phyloP scores from a whole-genome alignment of 2,888 invertebrate species.

The Alviniconcha strummeri region DNA sequence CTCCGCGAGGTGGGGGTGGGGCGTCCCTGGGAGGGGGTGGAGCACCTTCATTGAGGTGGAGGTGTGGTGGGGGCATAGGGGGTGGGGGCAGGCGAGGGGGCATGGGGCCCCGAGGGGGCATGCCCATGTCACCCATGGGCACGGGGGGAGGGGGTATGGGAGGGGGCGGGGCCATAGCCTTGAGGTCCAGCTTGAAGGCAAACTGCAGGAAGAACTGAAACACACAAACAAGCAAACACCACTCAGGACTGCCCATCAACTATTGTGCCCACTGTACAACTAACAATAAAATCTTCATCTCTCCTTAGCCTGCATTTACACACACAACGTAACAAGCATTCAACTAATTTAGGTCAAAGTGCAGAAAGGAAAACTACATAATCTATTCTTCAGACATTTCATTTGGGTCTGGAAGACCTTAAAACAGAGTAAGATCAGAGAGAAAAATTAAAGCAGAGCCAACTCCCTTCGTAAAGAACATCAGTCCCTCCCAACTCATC shows the following conservation, averaged over 20 bases:
- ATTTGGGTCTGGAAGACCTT: too few relatives aligned
- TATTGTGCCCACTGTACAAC: too few relatives aligned
- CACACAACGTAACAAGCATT: background rate
- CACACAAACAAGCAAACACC: slow-evolving; percentile 20
- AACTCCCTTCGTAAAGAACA: too few relatives aligned
- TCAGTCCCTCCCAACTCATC: too few relatives aligned
- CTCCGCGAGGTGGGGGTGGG: slow-evolving; percentile 47
- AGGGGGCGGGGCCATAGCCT: slow-evolving; percentile 75
- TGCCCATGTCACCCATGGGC: slow-evolving; percentile 13
- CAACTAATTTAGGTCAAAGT: too few relatives aligned
- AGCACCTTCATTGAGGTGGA: slow-evolving; percentile 26
- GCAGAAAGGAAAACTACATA: too few relatives aligned
- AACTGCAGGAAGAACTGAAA: slow-evolving; percentile 92
- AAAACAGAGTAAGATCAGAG: too few relatives aligned
- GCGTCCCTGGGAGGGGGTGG: slow-evolving; percentile 48
- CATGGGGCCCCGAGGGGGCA: slow-evolving; percentile 48
- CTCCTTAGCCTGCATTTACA: background rate
- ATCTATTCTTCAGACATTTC: too few relatives aligned
- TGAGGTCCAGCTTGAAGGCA: slow-evolving; percentile 89
- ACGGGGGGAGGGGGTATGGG: slow-evolving; percentile 55
- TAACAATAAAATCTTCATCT: background rate
- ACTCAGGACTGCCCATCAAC: too few relatives aligned
- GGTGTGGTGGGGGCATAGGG: slow-evolving; percentile 46
- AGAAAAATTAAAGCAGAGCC: too few relatives aligned
- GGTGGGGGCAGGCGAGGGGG: slow-evolving; percentile 43